Base-by-base conservation (phyloP, 2,888 invertebrate genomes). In the Germaria angustata region DNA sequence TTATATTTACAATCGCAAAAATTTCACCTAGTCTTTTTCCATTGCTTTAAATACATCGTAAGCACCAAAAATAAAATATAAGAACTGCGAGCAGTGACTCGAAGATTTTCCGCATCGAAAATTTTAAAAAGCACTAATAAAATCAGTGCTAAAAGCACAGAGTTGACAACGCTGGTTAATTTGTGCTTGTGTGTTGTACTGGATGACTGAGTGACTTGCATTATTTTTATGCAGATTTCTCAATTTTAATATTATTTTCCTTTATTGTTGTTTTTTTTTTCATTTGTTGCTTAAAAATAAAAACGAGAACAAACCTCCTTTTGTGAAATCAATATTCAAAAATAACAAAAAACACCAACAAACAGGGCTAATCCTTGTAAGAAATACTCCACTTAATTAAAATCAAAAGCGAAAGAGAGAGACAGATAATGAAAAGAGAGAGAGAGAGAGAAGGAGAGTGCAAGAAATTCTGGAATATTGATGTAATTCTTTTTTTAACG, bases 201-300 rank as follows among this genome's bases (percentile, higher is more conserved):
- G n/a, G n/a, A 15, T 49, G 39, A 32, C 22, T 34, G 53, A 22
- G n/a, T 81, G 80, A 81, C 80, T 69, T 46, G 78, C 69, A 71
- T 46, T 55, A 79, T 82, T 69, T 79, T 82, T 78, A 81, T 81
- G 78, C 81, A 81, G 69, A 81, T 81, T 78, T 63, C 71, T 51
- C 11, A 15, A 3, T 65, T 65, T 68, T 34, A 20, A 49, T 4
- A 59, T 28, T 24, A n/a, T 51, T 63, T 63, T 32, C 63, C 44
- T 72, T 72, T 72, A 77, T 81, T 81, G 81, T 75, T 72, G 79
- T 82, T 79, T 82, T 69, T 82, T 69, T 24, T 6, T 46, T 69
- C 34, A 13, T 46, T 59, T 49, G 46, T 57, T 65, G 49, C 24
- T 28, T 22, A 51, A 57, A n/a, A 63, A 63, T 22, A 11, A 53